Base-by-base conservation (phyloP, 2,113 vertebrate genomes). In the Thermophis baileyi region DNA sequence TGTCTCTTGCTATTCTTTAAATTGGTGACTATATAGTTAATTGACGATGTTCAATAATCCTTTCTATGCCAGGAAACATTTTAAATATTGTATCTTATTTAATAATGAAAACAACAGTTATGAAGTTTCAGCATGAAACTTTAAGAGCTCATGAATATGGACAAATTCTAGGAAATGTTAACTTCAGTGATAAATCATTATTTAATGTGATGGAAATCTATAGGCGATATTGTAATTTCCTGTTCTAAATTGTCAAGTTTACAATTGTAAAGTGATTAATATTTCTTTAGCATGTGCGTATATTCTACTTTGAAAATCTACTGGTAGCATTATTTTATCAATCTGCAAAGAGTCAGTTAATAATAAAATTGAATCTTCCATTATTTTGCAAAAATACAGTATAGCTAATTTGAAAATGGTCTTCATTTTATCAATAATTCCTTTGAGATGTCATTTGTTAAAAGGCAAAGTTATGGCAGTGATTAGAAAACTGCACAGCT, bases 311-410 rank as follows among this genome's bases (percentile, higher is more conserved):
- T 49, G 88, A 55, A 44, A 94, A 57, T n/a, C 53, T 27, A 51
- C 27, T 90, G 22, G 0, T 25, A 94, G 50, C 25, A 22, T 20
- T 0, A 1, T 16, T 6, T 35, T 20, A 86, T 20, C 18, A 46
- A 95, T 93, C 92, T 93, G 8, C 6, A 60, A 50, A 40, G 11
- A 89, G 92, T 27, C 25, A 12, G 25, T 92, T 49, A 30, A 94
- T 81, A 93, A 74, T 94, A 96, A 93, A 92, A 94, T 16, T 88
- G 60, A 50, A 6, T 91, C 88, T 92, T 49, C 47, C 51, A 2
- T 89, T 95, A 92, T 14, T 94, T 90, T 89, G 96, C 96, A 96
- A 14, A 18, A 69, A 44, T 93, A 91, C 95, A n/a, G 91, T 93
- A 90, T 94, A 35, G 91, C 93, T 92, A 88, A 24, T 57, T 93